Percentiles rank a stretch among this genome's conserved stretches.
Evolutionary conservation across 2,113 vertebrate species (phyloP).

Genomic region (Desmodus rotundus): DNA sequence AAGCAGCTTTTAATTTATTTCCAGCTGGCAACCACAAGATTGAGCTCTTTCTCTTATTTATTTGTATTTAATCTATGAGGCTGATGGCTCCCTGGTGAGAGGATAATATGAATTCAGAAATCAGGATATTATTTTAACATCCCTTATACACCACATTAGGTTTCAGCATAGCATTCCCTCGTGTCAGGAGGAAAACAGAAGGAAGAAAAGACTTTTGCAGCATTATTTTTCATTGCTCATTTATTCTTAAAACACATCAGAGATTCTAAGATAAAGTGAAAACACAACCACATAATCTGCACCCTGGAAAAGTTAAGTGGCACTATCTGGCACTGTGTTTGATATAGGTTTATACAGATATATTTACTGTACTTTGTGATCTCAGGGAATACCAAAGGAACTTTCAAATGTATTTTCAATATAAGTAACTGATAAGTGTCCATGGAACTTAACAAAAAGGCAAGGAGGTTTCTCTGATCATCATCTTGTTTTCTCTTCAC

Average conservation of each 20-base stretch:
- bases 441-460: background rate
- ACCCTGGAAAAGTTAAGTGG: background rate
- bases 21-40: slow-evolving; percentile 46
- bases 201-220: background rate
- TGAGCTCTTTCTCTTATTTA: slow-evolving; percentile 54
- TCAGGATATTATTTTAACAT: slow-evolving; percentile 49
- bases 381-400: background rate
- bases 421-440: background rate
- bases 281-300: background rate
- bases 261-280: background rate
- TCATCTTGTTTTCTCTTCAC: background rate
- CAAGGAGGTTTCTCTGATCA: background rate
- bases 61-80: slow-evolving; percentile 64
- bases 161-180: slow-evolving; percentile 7
- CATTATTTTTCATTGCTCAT: background rate
- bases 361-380: background rate
- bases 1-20: slow-evolving; percentile 68
- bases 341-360: background rate
- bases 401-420: background rate
- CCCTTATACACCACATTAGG: background rate
- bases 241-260: background rate
- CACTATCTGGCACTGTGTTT: background rate
- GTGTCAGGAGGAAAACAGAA: background rate
- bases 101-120: slow-evolving; percentile 45
- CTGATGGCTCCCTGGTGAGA: slow-evolving; percentile 58